Conservation (phyloP, 2,797 vertebrate genomes). For the Myotis pilosus region DNA sequence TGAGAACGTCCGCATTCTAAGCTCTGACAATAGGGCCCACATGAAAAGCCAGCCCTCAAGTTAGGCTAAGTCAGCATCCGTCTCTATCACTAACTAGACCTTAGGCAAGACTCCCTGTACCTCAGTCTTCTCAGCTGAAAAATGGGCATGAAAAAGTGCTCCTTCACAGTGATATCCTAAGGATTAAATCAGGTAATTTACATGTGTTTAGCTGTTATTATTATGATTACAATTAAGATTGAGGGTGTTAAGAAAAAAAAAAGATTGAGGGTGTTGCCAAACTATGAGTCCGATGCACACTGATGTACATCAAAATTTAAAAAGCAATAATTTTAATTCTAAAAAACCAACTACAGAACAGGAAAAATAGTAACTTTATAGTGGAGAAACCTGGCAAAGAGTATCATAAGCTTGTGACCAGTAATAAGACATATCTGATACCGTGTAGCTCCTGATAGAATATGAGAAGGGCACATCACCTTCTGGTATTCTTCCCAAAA, state of each 20-base stretch:
- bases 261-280: background rate
- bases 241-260: no score
- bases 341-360: background rate
- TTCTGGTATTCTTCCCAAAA: background rate
- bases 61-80: background rate
- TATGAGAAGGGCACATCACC: background rate
- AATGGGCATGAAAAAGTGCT: background rate
- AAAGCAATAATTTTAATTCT: background rate
- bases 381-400: background rate
- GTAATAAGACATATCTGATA: background rate
- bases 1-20: background rate
- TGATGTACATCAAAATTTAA: slow-evolving; percentile 5
- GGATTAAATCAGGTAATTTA: background rate
- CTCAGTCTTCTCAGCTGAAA: background rate
- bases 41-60: background rate
- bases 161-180: background rate
- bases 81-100: background rate
- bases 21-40: background rate
- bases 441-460: background rate
- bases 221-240: background rate
- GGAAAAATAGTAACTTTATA: background rate
- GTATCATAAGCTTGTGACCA: background rate
- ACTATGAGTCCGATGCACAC: background rate
- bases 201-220: background rate
- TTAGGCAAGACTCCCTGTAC: background rate